A percentile compares a stretch with the other conserved stretches of the same genome.
phyloP scores from a whole-genome alignment of 2,888 invertebrate species.

The Brachyopa scutellaris region DNA sequence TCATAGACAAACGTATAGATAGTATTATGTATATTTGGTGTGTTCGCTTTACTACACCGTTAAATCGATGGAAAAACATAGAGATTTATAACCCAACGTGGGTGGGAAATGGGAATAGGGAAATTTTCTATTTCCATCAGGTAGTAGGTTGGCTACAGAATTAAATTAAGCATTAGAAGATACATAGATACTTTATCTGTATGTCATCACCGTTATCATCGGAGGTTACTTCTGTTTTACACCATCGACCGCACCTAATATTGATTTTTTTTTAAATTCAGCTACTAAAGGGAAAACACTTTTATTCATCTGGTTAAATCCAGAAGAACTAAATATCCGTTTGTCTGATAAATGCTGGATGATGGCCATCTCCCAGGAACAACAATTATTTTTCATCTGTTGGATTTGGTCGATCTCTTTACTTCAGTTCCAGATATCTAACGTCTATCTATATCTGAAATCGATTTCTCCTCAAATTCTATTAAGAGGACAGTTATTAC shows the following conservation, averaged over 20 bases:
- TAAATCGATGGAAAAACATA: conserved; percentile 61
- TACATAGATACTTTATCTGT: conserved; percentile 18
- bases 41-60: conserved; percentile 33
- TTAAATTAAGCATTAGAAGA: conserved; percentile 37
- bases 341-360: neutral
- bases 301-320: neutral
- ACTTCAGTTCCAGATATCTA: neutral
- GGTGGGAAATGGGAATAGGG: conserved; percentile 47
- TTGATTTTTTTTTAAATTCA: conserved; percentile 12
- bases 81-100: conserved; percentile 32
- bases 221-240: neutral
- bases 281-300: conserved; percentile 1
- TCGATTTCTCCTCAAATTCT: conserved; percentile 49
- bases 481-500: conserved; percentile 49
- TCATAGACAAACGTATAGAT: too few species aligned
- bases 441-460: conserved; percentile 4
- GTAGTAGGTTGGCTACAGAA: conserved; percentile 7
- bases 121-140: conserved; percentile 48
- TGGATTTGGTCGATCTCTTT: neutral
- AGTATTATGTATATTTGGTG: conserved; percentile 21
- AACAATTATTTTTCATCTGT: too few species aligned
- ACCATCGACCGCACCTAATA: neutral
- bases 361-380: too few species aligned
- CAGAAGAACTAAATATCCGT: conserved; percentile 28
- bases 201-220: conserved; percentile 6